Evolutionary conservation across 2,888 invertebrate species (phyloP).

Genomic region (Dinocampus coccinellae): DNA sequence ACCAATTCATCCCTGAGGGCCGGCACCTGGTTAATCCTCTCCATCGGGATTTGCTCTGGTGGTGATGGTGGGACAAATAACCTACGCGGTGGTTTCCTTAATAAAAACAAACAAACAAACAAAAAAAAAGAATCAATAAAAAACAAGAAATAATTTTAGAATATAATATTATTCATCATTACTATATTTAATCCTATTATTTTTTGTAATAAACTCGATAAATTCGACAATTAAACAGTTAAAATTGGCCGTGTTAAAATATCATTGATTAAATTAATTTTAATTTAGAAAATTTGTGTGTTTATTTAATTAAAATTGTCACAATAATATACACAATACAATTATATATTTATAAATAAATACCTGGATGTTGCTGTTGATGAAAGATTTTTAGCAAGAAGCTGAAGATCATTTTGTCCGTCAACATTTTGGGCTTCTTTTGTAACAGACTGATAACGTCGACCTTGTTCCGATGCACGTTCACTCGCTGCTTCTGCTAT

Average conservation of each 20-base stretch:
- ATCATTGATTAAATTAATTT: too few relatives aligned
- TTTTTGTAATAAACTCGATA: too few relatives aligned
- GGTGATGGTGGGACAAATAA: conserved; percentile 80
- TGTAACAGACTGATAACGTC: conserved; percentile 85
- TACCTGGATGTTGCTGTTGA: conserved; percentile 62
- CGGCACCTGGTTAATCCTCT: conserved; percentile 71
- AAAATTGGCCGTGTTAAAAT: too few relatives aligned
- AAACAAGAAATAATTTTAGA: too few relatives aligned
- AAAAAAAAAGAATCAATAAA: too few relatives aligned
- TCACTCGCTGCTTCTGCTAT: conserved; percentile 90
- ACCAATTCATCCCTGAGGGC: conserved; percentile 87
- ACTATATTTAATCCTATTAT: too few relatives aligned
- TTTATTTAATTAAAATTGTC: too few relatives aligned
- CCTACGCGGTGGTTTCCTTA: conserved; percentile 68
- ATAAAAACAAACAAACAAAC: too few relatives aligned
- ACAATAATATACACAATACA: too few relatives aligned
- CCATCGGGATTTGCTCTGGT: conserved; percentile 67
- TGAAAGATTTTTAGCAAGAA: conserved; percentile 78
- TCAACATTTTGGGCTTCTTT: conserved; percentile 83
- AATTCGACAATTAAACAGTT: too few relatives aligned
- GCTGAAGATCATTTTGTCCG: conserved; percentile 80
- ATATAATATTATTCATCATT: too few relatives aligned
- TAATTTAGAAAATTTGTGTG: too few relatives aligned
- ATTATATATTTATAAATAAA: background rate
- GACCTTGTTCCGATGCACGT: conserved; percentile 87